Evolutionary conservation across 37 sponge, comb jelly and placozoan genomes (phyloP).

Genomic region (Eunapius fragilis): DNA sequence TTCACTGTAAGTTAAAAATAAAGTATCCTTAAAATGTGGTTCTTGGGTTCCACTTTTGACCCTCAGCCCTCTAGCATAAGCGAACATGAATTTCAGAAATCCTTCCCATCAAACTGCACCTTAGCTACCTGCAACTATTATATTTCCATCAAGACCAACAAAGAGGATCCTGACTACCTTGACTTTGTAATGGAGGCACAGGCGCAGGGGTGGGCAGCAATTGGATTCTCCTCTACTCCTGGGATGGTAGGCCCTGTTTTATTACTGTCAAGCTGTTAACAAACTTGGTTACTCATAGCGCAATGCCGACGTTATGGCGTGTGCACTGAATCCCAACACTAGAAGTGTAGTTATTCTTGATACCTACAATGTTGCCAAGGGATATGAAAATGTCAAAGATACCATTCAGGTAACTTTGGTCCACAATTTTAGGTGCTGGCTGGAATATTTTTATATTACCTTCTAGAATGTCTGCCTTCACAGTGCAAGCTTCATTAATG

Average conservation of each 20-base stretch:
- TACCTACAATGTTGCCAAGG: neutral
- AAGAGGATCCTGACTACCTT: neutral
- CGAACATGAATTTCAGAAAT: neutral
- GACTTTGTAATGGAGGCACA: neutral
- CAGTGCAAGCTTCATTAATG: neutral
- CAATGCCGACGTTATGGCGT: neutral
- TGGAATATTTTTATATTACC: neutral
- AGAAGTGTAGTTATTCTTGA: neutral
- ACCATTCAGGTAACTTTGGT: neutral
- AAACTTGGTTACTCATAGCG: no score
- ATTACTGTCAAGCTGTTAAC: neutral
- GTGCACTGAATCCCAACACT: neutral
- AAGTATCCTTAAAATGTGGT: no score
- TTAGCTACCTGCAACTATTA: neutral
- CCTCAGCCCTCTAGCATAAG: neutral
- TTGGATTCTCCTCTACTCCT: neutral
- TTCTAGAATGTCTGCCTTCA: neutral
- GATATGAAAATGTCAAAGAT: neutral
- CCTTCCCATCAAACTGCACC: neutral
- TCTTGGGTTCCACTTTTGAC: neutral
- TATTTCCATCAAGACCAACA: neutral
- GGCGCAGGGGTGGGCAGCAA: neutral
- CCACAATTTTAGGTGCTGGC: neutral
- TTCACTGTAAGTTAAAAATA: neutral
- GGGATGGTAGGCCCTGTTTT: neutral